Evolutionary conservation across 37 sponge, comb jelly and placozoan species (phyloP).

Genomic region (Hormiphora californensis): DNA sequence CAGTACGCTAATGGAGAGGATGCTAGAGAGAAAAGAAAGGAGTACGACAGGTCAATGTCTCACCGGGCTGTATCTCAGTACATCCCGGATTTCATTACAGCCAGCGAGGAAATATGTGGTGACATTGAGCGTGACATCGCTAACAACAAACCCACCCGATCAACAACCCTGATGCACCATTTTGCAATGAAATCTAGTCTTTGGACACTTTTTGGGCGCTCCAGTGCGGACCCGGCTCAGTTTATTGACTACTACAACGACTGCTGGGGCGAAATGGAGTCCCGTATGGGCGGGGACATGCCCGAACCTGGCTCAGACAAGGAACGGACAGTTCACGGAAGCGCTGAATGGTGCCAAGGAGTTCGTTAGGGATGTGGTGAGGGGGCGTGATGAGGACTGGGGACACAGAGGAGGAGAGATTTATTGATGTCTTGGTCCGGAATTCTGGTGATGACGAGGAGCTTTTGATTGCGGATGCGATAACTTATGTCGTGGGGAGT

Average conservation of each 20-base stretch:
- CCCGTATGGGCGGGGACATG: slow-evolving; percentile 53
- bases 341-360: slow-evolving; percentile 27
- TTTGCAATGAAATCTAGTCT: slow-evolving; percentile 18
- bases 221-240: not conserved
- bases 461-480: slow-evolving; percentile 52
- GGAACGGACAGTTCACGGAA: slow-evolving; percentile 60
- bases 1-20: slow-evolving; percentile 57
- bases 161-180: not conserved
- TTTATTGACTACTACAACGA: not conserved
- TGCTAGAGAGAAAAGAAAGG: slow-evolving; percentile 55
- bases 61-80: not conserved
- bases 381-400: not conserved
- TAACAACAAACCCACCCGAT: not conserved
- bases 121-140: not conserved
- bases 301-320: slow-evolving; percentile 62
- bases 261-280: slow-evolving; percentile 66
- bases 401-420: slow-evolving; percentile 2
- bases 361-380: slow-evolving; percentile 40
- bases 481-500: slow-evolving; percentile 80
- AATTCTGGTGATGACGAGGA: slow-evolving; percentile 50
- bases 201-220: slow-evolving; percentile 34
- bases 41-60: slow-evolving; percentile 61
- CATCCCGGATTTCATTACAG: not conserved
- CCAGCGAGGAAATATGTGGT: not conserved
- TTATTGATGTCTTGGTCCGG: slow-evolving; percentile 18